These are phyloP conservation scores for Spongilla lacustris DNA, from an alignment of 37 sponge, comb jelly and placozoan species.

Conservation along the genomic window DNA sequence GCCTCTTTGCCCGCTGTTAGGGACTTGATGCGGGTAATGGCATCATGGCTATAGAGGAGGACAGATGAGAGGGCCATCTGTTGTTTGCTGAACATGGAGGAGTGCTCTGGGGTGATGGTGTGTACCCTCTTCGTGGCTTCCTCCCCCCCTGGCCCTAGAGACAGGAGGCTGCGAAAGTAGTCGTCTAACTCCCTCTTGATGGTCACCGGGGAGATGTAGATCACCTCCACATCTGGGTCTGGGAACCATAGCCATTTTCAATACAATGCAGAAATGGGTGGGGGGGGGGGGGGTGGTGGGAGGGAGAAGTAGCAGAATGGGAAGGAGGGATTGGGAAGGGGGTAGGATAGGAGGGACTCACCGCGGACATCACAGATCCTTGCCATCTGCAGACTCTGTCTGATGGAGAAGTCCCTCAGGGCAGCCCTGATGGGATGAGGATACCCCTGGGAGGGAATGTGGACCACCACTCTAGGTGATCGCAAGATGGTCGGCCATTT, in stretches of 20 bases:
- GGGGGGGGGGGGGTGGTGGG: too few relatives aligned
- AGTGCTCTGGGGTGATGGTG: conserved; percentile 77
- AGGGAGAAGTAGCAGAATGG: not conserved
- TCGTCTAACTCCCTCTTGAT: conserved; percentile 68
- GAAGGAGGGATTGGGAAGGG: not conserved
- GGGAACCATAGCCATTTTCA: not conserved
- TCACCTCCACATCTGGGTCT: conserved; percentile 84
- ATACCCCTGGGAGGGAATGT: conserved; percentile 41
- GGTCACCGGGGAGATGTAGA: conserved; percentile 86
- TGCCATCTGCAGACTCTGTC: conserved; percentile 81
- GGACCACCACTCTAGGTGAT: too few relatives aligned
- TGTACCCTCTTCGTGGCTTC: conserved; percentile 56
- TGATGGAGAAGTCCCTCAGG: conserved; percentile 38
- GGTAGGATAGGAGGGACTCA: not conserved
- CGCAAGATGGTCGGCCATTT: too few relatives aligned
- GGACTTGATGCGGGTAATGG: conserved; percentile 62
- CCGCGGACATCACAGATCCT: conserved; percentile 78
- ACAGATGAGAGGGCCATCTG: conserved; percentile 82
- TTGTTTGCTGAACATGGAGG: conserved; percentile 53
- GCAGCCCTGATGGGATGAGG: conserved; percentile 56
- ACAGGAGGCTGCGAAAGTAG: conserved; percentile 79
- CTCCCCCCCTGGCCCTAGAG: conserved; percentile 32
- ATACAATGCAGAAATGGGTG: not conserved
- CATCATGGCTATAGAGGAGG: conserved; percentile 78
- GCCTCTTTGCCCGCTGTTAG: conserved; percentile 78